phyloP scores from a whole-genome alignment of 2,888 invertebrate genomes.

The Galeopsomyia nigrocyanea region DNA sequence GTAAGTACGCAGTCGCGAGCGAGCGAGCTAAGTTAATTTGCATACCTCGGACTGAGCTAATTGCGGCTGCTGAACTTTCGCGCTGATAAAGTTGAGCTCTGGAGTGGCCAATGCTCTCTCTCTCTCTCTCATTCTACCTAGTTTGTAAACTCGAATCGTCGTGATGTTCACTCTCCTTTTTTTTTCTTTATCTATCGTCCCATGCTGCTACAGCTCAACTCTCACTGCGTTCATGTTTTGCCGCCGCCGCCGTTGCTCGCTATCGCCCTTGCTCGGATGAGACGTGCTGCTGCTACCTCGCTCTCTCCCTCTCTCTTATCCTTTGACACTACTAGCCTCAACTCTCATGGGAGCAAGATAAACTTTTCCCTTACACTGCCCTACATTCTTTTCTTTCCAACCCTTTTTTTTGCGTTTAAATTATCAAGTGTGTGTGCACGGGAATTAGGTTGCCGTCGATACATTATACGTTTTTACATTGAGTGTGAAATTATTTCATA shows the following conservation, averaged over 20 bases:
- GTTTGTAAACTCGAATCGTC: conserved; percentile 28
- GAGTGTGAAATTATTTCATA: no score
- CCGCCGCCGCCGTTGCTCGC: not conserved
- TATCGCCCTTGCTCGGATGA: not conserved
- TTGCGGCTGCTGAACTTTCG: conserved; percentile 60
- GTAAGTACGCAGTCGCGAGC: conserved; percentile 48
- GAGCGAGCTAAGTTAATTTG: conserved; percentile 62
- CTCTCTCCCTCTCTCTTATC: not conserved
- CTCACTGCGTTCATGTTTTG: not conserved
- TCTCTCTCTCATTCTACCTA: not conserved
- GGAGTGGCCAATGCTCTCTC: not conserved
- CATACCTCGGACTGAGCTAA: conserved; percentile 61
- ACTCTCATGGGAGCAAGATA: no score
- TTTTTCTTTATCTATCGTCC: not conserved
- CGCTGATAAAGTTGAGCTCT: conserved; percentile 38
- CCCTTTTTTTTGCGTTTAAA: no score
- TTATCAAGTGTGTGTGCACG: no score
- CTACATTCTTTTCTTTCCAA: no score
- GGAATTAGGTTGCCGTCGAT: no score
- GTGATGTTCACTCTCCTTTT: not conserved
- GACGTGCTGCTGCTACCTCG: not conserved
- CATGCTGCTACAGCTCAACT: not conserved
- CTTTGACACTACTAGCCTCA: not conserved
- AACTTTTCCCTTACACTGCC: no score
- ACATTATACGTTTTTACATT: no score